Conservation (phyloP, 2,888 invertebrate species). For the Sinelater perroti region DNA sequence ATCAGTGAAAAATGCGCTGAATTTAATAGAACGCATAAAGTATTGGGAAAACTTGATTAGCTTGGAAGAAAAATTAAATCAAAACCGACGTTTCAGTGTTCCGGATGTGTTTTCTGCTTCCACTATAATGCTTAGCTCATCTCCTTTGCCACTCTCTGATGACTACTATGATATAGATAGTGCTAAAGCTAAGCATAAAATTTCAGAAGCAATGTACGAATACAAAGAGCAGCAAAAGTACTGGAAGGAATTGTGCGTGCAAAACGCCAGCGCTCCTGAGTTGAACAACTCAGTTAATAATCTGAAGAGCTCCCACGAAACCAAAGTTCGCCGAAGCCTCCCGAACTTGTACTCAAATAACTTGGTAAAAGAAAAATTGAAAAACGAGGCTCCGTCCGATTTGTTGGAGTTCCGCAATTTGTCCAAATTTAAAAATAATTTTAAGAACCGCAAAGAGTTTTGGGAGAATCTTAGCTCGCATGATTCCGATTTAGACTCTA, state of each 20-base stretch:
- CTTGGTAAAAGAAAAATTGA: not conserved
- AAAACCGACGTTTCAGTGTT: not conserved
- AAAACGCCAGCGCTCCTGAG: conserved; percentile 3
- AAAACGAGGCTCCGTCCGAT: not conserved
- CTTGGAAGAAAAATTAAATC: conserved; percentile 1
- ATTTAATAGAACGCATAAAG: conserved; percentile 1
- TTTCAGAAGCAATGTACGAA: not conserved
- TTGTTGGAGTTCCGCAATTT: conserved; percentile 26
- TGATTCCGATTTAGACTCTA: conserved; percentile 27
- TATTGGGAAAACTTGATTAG: conserved; percentile 25
- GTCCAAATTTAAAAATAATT: conserved; percentile 27
- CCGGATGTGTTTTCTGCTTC: conserved; percentile 7
- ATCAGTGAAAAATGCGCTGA: too few relatives aligned
- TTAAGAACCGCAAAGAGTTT: conserved; percentile 44
- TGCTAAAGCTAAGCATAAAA: too few relatives aligned
- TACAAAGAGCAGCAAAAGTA: conserved; percentile 12
- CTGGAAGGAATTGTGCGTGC: conserved; percentile 11
- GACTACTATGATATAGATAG: not conserved
- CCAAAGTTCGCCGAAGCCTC: conserved; percentile 11
- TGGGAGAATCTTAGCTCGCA: conserved; percentile 47
- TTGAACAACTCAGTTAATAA: conserved; percentile 4
- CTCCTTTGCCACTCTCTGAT: not conserved
- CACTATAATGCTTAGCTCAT: not conserved
- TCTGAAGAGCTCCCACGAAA: not conserved
- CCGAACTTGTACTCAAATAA: conserved; percentile 16